Evolutionary conservation across 2,113 vertebrate species (phyloP).

Genomic region (Pantherophis guttatus): DNA sequence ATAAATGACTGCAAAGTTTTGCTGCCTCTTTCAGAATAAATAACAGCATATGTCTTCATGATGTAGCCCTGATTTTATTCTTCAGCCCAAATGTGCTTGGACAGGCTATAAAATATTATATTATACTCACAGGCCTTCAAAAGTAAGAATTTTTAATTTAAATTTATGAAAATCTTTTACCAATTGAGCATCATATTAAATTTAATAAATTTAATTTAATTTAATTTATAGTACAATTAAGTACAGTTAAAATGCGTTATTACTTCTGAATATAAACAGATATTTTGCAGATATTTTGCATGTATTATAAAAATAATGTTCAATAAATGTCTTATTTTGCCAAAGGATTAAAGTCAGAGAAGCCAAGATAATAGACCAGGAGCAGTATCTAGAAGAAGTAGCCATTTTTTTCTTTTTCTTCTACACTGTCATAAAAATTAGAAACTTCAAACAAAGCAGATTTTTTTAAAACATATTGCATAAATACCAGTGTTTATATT

Average conservation of each 20-base stretch:
- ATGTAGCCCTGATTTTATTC: constrained; percentile 7
- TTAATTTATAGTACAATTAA: not conserved
- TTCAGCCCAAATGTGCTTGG: not conserved
- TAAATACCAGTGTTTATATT: not conserved
- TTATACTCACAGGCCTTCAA: not conserved
- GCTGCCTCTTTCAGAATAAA: constrained; percentile 7
- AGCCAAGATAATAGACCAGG: not conserved
- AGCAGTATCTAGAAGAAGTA: not conserved
- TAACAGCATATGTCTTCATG: not conserved
- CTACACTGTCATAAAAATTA: not conserved
- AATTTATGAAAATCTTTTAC: not conserved
- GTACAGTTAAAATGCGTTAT: not conserved
- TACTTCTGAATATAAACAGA: not conserved
- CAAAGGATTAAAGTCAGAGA: not conserved
- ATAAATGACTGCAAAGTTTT: constrained; percentile 7
- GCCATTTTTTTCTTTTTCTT: not conserved
- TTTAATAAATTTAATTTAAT: not conserved
- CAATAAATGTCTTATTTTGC: not conserved
- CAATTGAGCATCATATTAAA: not conserved
- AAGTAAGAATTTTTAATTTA: not conserved
- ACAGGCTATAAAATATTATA: not conserved
- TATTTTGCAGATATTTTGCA: too few species aligned
- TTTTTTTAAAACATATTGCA: not conserved
- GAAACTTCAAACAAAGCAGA: not conserved
- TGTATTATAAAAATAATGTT: not conserved